phyloP scores from a whole-genome alignment of 2,113 vertebrate species.

The Cepphus grylle region DNA sequence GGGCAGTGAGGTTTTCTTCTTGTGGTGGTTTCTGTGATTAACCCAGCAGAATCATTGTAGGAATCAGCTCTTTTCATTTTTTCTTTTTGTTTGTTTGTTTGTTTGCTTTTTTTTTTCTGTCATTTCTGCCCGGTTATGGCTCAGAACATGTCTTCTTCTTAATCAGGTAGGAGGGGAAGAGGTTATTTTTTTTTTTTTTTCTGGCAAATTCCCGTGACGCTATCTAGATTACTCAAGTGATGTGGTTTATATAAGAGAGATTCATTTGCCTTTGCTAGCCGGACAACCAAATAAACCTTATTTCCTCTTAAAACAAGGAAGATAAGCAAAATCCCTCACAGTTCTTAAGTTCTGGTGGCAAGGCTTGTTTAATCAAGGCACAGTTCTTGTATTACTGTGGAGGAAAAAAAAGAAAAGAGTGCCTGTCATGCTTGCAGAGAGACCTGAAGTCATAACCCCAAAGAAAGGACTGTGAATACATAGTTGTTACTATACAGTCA shows the following conservation, averaged over 20 bases:
- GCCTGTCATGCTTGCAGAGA: not conserved
- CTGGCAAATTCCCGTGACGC: not conserved
- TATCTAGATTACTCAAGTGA: not conserved
- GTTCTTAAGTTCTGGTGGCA: not conserved
- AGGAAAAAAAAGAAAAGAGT: not conserved
- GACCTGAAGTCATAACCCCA: not conserved
- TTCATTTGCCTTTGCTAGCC: not conserved
- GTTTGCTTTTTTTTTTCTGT: not conserved
- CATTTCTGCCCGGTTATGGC: not conserved
- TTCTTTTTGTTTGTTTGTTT: not conserved
- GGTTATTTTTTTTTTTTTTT: not conserved
- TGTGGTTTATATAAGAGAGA: not conserved
- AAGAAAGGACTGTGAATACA: not conserved
- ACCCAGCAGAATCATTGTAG: not conserved
- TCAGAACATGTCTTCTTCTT: not conserved
- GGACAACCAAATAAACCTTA: not conserved
- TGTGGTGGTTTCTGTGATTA: not conserved
- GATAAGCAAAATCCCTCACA: not conserved
- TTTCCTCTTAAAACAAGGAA: not conserved
- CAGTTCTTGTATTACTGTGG: fast-evolving
- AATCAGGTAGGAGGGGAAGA: not conserved
- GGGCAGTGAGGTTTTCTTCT: not conserved
- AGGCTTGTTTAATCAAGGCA: not conserved
- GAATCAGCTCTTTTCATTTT: not conserved
- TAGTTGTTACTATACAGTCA: not conserved